phyloP scores from a whole-genome alignment of 2,113 vertebrate species.

The Callocephalon fimbriatum region DNA sequence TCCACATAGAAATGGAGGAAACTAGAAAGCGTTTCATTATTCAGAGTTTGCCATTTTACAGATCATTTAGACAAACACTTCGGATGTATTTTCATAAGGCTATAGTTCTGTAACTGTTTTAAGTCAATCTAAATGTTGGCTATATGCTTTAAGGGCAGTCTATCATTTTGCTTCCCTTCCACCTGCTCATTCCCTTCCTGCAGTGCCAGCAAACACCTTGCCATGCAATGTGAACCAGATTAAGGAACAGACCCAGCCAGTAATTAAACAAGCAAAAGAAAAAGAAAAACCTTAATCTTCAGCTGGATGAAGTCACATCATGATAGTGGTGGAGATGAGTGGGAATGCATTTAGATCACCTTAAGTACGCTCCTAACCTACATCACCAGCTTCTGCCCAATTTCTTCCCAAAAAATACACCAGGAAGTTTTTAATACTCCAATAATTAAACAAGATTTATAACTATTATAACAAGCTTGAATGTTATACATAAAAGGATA shows the following conservation, averaged over 20 bases:
- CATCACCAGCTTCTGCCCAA: not conserved
- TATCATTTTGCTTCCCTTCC: not conserved
- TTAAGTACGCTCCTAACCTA: not conserved
- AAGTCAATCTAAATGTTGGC: not conserved
- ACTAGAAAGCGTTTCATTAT: not conserved
- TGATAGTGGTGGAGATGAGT: not conserved
- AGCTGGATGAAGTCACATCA: not conserved
- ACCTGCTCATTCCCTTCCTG: not conserved
- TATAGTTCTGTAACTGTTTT: not conserved
- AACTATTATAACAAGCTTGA: not conserved
- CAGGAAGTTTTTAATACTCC: not conserved
- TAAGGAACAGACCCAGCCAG: not conserved
- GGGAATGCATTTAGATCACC: not conserved
- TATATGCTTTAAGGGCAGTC: not conserved
- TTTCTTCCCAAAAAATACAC: not conserved
- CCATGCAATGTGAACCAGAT: not conserved
- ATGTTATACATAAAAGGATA: not conserved
- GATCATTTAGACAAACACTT: not conserved
- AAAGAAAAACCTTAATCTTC: not conserved
- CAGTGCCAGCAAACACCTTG: not conserved
- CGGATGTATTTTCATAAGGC: not conserved
- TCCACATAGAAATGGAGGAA: not conserved
- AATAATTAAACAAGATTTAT: slow-evolving; percentile 8
- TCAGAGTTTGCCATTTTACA: not conserved
- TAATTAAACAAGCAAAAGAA: not conserved